These are phyloP conservation scores for Capreolus pygargus DNA, from an alignment of 2,113 vertebrate species.

Conservation along the genomic window DNA sequence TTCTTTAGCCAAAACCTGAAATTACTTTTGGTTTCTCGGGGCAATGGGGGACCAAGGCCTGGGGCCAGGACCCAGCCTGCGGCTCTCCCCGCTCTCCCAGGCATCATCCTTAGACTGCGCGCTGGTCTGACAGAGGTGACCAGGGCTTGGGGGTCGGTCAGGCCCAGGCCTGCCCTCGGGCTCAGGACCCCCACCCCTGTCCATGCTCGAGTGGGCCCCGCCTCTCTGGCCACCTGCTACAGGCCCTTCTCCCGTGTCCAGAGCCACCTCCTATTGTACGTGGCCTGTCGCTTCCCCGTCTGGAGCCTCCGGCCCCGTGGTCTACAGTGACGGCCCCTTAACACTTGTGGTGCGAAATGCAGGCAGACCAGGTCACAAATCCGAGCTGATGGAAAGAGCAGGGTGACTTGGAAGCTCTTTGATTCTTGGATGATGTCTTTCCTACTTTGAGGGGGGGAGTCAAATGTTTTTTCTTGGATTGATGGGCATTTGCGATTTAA, in stretches of 20 bases:
- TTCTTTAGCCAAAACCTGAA: neutral
- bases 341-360: accelerated
- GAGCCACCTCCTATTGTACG: accelerated
- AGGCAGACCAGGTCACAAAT: accelerated
- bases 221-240: accelerated
- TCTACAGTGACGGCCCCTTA: accelerated
- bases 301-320: accelerated
- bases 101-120: accelerated
- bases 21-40: neutral
- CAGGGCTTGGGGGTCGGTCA: accelerated
- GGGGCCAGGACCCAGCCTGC: accelerated
- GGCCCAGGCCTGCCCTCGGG: neutral
- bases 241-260: neutral
- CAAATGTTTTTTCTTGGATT: neutral
- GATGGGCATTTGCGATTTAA: neutral
- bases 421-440: neutral
- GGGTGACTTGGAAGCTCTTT: neutral
- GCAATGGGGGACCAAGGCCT: neutral
- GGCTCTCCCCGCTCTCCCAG: accelerated
- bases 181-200: neutral
- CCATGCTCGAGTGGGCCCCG: accelerated
- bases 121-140: neutral
- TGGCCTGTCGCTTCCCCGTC: accelerated
- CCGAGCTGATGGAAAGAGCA: accelerated
- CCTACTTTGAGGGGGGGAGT: too few species aligned